Percentiles rank a stretch among this genome's conserved stretches.
These are phyloP conservation scores for Leptinotarsa juncta DNA, from an alignment of 2,888 invertebrate species.

Conservation along the genomic window DNA sequence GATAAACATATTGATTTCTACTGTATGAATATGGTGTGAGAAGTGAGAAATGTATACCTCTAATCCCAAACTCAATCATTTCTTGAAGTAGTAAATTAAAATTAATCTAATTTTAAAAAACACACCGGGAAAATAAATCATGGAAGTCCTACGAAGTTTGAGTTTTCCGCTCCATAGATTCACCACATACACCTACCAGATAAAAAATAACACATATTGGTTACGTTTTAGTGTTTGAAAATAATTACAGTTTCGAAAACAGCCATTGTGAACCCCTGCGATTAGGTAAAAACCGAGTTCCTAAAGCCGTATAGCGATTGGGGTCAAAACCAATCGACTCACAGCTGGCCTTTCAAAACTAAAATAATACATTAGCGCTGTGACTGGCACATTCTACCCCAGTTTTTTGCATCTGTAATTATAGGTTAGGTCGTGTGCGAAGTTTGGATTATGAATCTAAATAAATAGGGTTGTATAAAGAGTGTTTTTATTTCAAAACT, in stretches of 20 bases:
- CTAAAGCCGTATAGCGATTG: conserved; percentile 42
- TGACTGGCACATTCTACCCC: conserved; percentile 64
- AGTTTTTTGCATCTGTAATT: conserved; percentile 61
- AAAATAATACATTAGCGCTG: conserved; percentile 64
- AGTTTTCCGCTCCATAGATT: too few relatives aligned
- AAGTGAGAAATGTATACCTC: too few relatives aligned
- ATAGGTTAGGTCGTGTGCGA: conserved; percentile 56
- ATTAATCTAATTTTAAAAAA: too few relatives aligned
- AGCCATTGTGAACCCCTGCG: conserved; percentile 42
- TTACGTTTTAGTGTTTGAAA: conserved; percentile 38
- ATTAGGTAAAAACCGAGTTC: conserved; percentile 43
- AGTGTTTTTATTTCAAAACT: not conserved
- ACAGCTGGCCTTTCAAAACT: conserved; percentile 61
- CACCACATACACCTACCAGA: not conserved
- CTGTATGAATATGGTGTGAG: too few relatives aligned
- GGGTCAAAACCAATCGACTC: conserved; percentile 52
- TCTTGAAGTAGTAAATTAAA: too few relatives aligned
- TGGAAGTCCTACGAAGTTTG: too few relatives aligned
- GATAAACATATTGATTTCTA: too few relatives aligned
- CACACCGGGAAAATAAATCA: too few relatives aligned
- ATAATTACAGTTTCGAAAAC: conserved; percentile 50
- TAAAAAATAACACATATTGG: conserved; percentile 8
- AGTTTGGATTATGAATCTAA: conserved; percentile 44
- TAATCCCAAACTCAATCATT: too few relatives aligned
- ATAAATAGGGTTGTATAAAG: conserved; percentile 33